Conservation (phyloP, 2,797 vertebrate species). For the Monodelphis domestica region DNA sequence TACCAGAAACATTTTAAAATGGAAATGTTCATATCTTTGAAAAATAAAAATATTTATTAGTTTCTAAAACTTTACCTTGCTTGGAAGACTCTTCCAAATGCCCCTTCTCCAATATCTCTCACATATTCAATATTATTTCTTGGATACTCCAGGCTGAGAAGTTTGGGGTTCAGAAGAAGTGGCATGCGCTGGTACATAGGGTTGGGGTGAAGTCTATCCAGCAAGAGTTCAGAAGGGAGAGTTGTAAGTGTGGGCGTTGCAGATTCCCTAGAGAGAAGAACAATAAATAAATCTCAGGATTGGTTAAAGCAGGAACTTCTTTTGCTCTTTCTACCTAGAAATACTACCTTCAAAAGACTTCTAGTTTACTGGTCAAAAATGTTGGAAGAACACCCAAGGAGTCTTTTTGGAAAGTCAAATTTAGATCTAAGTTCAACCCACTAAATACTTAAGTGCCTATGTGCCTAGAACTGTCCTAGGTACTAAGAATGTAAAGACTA, state of each 20-base stretch:
- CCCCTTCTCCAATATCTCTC: slow-evolving; percentile 97
- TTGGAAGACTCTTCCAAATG: slow-evolving; percentile 98
- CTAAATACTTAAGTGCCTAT: neutral
- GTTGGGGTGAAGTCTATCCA: slow-evolving; percentile 97
- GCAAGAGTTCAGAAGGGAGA: slow-evolving; percentile 94
- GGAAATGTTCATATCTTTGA: neutral
- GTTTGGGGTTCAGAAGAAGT: slow-evolving; percentile 95
- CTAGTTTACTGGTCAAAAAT: neutral
- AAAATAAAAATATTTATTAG: neutral
- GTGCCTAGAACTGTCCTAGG: neutral
- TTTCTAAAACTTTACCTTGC: slow-evolving; percentile 88
- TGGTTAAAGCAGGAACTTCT: neutral
- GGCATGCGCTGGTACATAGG: slow-evolving; percentile 99
- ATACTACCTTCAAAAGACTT: neutral
- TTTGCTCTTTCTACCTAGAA: neutral
- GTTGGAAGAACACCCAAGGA: neutral
- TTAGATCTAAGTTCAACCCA: neutral
- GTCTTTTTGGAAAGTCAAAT: neutral
- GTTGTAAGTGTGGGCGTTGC: slow-evolving; percentile 91
- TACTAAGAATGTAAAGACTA: neutral
- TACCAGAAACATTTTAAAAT: neutral
- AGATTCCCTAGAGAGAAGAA: slow-evolving; percentile 85
- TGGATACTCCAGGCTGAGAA: slow-evolving; percentile 96
- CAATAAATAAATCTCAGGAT: neutral
- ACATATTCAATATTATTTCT: slow-evolving; percentile 99